These are phyloP conservation scores for Nyctalus aviator DNA, from an alignment of 2,797 vertebrate genomes.

Conservation along the genomic window DNA sequence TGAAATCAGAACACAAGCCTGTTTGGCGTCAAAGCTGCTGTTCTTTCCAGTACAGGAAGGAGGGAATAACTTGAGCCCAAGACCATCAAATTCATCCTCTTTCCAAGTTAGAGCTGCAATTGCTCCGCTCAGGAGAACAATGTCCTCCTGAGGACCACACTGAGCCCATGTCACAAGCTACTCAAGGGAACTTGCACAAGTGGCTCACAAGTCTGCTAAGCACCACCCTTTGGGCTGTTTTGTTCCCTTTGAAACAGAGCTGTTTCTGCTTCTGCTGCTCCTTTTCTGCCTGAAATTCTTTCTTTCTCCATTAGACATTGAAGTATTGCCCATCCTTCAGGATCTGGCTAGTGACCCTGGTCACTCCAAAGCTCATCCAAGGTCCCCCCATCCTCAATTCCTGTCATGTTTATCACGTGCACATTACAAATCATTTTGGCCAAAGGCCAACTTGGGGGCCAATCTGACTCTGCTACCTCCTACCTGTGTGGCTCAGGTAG, in stretches of 20 bases:
- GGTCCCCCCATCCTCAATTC: neutral
- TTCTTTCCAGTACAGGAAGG: neutral
- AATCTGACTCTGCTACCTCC: neutral
- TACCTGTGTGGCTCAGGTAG: neutral
- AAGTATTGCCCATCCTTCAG: neutral
- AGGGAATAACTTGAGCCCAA: neutral
- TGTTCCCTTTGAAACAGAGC: neutral
- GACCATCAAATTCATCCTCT: neutral
- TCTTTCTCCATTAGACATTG: neutral
- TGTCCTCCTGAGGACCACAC: neutral
- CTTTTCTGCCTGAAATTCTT: neutral
- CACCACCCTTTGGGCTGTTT: neutral
- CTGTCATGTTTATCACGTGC: neutral
- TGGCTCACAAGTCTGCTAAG: neutral
- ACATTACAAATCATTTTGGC: neutral
- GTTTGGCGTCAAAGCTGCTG: neutral
- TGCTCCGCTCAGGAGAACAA: neutral
- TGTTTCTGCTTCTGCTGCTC: neutral
- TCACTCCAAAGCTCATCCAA: neutral
- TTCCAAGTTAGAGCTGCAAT: conserved; percentile 8
- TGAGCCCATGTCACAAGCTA: neutral
- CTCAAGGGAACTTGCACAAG: neutral
- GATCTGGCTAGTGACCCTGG: neutral
- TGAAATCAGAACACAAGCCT: neutral
- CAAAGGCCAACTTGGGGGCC: neutral